A percentile compares a stretch with the other conserved stretches of the same genome.
Evolutionary conservation across 2,797 vertebrate genomes (phyloP).

Genomic region (Neopelma chrysocephalum): DNA sequence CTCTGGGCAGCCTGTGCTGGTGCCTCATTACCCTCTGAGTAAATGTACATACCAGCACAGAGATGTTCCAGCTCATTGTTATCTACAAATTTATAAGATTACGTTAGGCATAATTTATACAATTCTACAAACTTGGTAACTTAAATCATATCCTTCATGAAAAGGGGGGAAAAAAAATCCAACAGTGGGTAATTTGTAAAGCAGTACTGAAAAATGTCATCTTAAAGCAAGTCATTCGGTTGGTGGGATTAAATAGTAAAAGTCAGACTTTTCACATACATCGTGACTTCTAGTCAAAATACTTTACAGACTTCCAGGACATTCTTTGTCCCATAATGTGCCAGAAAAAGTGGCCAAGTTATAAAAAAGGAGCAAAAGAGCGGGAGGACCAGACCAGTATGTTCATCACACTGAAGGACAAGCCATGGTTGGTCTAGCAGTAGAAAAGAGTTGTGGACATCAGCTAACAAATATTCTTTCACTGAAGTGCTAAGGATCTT

Average conservation of each 20-base stretch:
- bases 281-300: neutral
- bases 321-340: neutral
- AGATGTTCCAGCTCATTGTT: neutral
- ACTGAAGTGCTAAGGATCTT: neutral
- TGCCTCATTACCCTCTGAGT: neutral
- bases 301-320: neutral
- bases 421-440: neutral
- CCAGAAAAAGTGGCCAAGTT: neutral
- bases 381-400: neutral
- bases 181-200: neutral
- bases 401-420: neutral
- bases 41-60: neutral
- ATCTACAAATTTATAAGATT: neutral
- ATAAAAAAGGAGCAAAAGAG: neutral
- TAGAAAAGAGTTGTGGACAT: neutral
- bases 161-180: neutral
- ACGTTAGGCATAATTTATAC: too few species aligned
- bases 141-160: neutral
- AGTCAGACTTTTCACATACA: neutral
- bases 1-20: neutral
- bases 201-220: neutral
- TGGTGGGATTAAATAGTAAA: neutral
- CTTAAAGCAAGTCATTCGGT: neutral
- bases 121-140: neutral
- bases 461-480: neutral